A percentile compares a stretch with the other conserved stretches of the same genome.
These are phyloP conservation scores for Tricholaema leucomelas DNA, from an alignment of 2,113 vertebrate genomes.

Conservation along the genomic window DNA sequence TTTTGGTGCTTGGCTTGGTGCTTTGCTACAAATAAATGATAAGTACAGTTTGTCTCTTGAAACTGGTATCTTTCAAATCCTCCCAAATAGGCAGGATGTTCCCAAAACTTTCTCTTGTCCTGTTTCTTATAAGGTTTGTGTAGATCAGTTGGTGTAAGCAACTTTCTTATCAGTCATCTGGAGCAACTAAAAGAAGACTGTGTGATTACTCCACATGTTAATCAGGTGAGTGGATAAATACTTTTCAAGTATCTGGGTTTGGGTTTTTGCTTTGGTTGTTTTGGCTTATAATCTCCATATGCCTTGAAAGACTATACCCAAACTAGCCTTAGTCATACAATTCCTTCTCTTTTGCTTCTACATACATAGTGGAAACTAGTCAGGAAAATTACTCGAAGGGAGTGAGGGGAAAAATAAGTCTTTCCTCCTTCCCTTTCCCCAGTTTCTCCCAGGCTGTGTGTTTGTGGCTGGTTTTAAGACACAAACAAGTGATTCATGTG, in stretches of 20 bases:
- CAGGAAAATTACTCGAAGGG: not conserved
- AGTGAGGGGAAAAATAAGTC: not conserved
- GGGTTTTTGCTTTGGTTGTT: not conserved
- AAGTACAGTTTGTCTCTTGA: not conserved
- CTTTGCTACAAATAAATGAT: not conserved
- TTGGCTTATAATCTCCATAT: not conserved
- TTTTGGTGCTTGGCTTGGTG: not conserved
- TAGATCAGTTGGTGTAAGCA: conserved; percentile 80
- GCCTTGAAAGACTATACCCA: not conserved
- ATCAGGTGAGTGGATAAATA: conserved; percentile 72
- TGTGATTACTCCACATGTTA: conserved; percentile 75
- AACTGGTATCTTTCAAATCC: not conserved
- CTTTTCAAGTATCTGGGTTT: not conserved
- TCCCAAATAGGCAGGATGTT: not conserved
- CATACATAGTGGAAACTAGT: not conserved
- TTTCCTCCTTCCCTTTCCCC: not conserved
- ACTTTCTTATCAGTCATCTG: conserved; percentile 84
- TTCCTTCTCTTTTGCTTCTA: not conserved
- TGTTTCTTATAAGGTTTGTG: conserved; percentile 74
- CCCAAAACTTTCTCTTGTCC: not conserved
- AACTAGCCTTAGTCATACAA: not conserved
- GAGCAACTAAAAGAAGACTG: conserved; percentile 82
- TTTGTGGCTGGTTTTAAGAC: not conserved
- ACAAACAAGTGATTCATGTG: not conserved
- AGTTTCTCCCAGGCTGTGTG: not conserved